A percentile compares a stretch with the other conserved stretches of the same genome.
phyloP scores from a whole-genome alignment of 2,797 vertebrate genomes.

The Centropyge bicolor region DNA sequence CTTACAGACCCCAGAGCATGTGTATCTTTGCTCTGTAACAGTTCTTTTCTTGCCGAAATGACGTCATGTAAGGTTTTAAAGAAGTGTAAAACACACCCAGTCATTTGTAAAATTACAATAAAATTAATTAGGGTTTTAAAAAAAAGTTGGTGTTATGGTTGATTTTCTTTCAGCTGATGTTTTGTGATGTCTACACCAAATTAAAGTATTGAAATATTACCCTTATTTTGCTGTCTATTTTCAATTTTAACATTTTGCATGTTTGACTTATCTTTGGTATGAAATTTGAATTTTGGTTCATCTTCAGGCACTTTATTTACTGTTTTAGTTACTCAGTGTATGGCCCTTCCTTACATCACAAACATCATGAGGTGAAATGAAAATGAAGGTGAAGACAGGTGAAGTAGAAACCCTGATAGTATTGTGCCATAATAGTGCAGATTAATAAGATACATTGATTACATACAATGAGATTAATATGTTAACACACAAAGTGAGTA shows the following conservation, averaged over 20 bases:
- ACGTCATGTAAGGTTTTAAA: slow-evolving; percentile 24
- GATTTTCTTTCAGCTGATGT: slow-evolving; percentile 18
- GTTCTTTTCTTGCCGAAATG: slow-evolving; percentile 3
- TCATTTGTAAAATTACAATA: slow-evolving; percentile 21
- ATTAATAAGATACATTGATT: background rate
- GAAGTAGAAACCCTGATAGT: background rate
- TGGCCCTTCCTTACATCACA: background rate
- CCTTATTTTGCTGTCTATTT: background rate
- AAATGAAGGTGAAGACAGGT: slow-evolving; percentile 5
- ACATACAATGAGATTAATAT: background rate
- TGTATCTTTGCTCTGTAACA: slow-evolving; percentile 8
- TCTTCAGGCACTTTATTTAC: slow-evolving; percentile 3
- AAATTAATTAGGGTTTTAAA: slow-evolving; percentile 37
- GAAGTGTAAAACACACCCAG: background rate
- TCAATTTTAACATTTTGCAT: background rate
- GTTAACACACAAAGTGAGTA: no score
- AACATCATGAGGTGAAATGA: background rate
- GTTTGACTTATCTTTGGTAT: background rate
- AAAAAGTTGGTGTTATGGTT: slow-evolving; percentile 8
- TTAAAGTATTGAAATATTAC: slow-evolving; percentile 30
- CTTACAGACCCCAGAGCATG: background rate
- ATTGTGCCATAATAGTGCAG: background rate
- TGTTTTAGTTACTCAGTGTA: background rate
- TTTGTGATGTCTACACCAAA: slow-evolving; percentile 13
- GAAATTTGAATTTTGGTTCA: background rate